phyloP scores from a whole-genome alignment of 2,113 vertebrate species.

The Tonatia bakeri region DNA sequence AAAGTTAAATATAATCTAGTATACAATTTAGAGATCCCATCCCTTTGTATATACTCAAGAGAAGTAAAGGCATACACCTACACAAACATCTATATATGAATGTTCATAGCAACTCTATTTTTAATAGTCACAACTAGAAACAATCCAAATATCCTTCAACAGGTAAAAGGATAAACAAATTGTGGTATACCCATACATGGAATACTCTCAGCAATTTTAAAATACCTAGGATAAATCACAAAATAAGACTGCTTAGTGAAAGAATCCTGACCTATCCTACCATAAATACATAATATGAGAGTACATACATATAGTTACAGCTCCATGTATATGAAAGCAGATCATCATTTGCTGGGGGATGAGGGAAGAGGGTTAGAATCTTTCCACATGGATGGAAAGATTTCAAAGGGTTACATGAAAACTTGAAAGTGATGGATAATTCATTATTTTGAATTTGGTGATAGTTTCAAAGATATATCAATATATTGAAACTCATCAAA shows the following conservation, averaged over 20 bases:
- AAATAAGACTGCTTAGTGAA: background rate
- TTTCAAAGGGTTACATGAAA: background rate
- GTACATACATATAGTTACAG: background rate
- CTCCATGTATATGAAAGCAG: background rate
- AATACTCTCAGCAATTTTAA: background rate
- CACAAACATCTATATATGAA: background rate
- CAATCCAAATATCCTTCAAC: background rate
- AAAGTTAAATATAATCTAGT: background rate
- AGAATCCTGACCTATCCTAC: background rate
- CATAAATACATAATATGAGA: background rate
- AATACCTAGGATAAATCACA: background rate
- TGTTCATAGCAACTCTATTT: background rate
- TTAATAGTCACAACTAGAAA: background rate
- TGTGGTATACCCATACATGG: background rate
- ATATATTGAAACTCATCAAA: background rate
- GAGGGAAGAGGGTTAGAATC: background rate
- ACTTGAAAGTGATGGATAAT: background rate
- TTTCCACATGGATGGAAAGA: background rate
- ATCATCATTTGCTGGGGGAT: background rate
- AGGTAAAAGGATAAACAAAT: background rate
- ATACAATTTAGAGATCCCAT: background rate
- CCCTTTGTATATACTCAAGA: background rate
- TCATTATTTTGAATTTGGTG: constrained; percentile 17
- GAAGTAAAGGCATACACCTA: background rate
- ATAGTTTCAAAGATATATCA: background rate